A percentile compares a stretch with the other conserved stretches of the same genome.
These are phyloP conservation scores for Itoplectis maculator DNA, from an alignment of 2,888 invertebrate species.

Conservation along the genomic window DNA sequence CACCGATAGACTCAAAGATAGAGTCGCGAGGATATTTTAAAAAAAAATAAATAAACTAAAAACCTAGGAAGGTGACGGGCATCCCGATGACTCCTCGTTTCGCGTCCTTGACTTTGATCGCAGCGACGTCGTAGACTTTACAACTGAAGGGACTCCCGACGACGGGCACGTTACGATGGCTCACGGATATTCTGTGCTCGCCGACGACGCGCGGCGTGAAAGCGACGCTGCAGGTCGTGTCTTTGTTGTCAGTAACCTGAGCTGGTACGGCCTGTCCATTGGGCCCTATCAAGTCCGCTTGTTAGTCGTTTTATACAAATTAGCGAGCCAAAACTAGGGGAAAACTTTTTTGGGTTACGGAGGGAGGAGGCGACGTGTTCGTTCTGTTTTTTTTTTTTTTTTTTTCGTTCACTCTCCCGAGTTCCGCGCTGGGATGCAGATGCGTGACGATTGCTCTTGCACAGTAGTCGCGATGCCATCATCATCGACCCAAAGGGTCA, in stretches of 20 bases:
- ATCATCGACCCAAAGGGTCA: slow-evolving; percentile 21
- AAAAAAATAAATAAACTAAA: slow-evolving; percentile 3
- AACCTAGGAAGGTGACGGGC: slow-evolving; percentile 95
- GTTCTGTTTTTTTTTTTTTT: background rate
- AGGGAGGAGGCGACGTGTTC: slow-evolving; percentile 63
- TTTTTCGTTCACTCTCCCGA: too few species aligned
- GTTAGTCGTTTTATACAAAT: slow-evolving; percentile 82
- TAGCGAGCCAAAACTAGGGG: slow-evolving; percentile 74
- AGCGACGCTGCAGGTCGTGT: slow-evolving; percentile 94
- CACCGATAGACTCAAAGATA: slow-evolving; percentile 13
- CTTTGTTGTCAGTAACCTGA: slow-evolving; percentile 93
- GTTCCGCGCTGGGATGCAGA: slow-evolving; percentile 43
- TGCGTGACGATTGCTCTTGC: slow-evolving; percentile 45
- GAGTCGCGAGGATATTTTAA: background rate
- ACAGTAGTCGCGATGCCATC: slow-evolving; percentile 48
- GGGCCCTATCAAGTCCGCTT: slow-evolving; percentile 90
- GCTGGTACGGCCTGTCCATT: slow-evolving; percentile 96
- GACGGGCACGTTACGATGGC: slow-evolving; percentile 92
- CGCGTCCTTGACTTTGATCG: slow-evolving; percentile 97
- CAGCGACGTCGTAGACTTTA: slow-evolving; percentile 97
- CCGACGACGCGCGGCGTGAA: slow-evolving; percentile 96
- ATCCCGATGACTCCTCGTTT: slow-evolving; percentile 95
- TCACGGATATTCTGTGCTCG: slow-evolving; percentile 95
- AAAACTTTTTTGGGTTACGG: slow-evolving; percentile 68
- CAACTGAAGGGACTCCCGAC: slow-evolving; percentile 97